Evolutionary conservation across 1,140 invertebrate species (phyloP).

Genomic region (Tetraneura akinire): DNA sequence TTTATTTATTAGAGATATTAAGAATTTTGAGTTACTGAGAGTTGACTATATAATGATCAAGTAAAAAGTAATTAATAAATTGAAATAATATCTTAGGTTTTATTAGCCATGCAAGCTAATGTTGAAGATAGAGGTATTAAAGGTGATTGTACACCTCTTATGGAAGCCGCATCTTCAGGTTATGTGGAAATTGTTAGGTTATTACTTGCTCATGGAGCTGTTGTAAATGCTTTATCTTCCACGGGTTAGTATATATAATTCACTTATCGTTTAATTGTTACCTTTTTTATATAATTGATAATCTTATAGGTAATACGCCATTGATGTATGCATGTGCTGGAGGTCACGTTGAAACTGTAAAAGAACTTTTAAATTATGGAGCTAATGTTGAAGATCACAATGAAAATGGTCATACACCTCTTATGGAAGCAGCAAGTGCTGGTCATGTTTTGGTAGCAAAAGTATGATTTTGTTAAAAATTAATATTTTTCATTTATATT

Average conservation of each 20-base stretch:
- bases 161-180: conserved; percentile 94
- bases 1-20: too few relatives aligned
- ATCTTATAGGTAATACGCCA: conserved; percentile 78
- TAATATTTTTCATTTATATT: conserved; percentile 55
- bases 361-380: conserved; percentile 82
- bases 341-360: conserved; percentile 91
- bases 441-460: conserved; percentile 94
- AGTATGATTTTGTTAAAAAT: conserved; percentile 57
- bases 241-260: conserved; percentile 68
- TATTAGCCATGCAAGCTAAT: conserved; percentile 95
- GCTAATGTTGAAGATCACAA: conserved; percentile 98
- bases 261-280: too few relatives aligned
- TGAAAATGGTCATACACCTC: conserved; percentile 97
- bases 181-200: conserved; percentile 93
- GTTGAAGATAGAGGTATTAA: conserved; percentile 94
- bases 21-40: too few relatives aligned
- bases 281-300: too few relatives aligned
- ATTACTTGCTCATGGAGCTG: conserved; percentile 86
- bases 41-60: too few relatives aligned
- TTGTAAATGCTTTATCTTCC: conserved; percentile 94
- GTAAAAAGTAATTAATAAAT: too few relatives aligned
- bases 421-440: conserved; percentile 98
- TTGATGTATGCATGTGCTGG: conserved; percentile 98
- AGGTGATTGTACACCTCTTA: conserved; percentile 93
- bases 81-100: conserved; percentile 67